Conservation (phyloP, 1,140 invertebrate species). For the Ceratosolen fusciceps region DNA sequence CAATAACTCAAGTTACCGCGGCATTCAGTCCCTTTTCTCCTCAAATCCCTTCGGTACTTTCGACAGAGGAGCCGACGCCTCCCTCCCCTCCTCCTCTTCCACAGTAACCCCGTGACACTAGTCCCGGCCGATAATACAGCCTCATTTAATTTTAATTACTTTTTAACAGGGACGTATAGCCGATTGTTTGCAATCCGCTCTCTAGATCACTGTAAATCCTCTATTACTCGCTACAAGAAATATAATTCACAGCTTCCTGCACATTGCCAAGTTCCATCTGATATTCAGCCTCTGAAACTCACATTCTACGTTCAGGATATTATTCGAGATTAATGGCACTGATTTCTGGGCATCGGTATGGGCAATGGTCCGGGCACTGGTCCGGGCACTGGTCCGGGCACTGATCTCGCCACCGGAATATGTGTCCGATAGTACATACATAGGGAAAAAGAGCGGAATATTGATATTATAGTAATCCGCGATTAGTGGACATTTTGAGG, state of each 20-base stretch:
- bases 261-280: background rate
- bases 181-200: background rate
- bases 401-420: too few species aligned
- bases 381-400: too few species aligned
- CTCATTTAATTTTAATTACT: background rate
- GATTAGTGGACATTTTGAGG: too few species aligned
- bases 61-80: background rate
- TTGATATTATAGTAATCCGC: too few species aligned
- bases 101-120: background rate
- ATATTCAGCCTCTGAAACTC: background rate
- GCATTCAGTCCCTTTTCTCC: background rate
- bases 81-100: too few species aligned
- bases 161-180: background rate
- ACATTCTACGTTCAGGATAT: background rate
- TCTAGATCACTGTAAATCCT: background rate
- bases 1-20: background rate
- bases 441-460: too few species aligned
- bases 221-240: background rate
- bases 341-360: background rate
- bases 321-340: background rate
- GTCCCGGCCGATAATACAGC: background rate
- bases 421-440: too few species aligned
- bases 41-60: background rate
- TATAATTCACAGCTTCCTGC: background rate
- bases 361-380: too few species aligned